Base-by-base conservation (phyloP, 2,888 invertebrate species). In the Tigriopus californicus region DNA sequence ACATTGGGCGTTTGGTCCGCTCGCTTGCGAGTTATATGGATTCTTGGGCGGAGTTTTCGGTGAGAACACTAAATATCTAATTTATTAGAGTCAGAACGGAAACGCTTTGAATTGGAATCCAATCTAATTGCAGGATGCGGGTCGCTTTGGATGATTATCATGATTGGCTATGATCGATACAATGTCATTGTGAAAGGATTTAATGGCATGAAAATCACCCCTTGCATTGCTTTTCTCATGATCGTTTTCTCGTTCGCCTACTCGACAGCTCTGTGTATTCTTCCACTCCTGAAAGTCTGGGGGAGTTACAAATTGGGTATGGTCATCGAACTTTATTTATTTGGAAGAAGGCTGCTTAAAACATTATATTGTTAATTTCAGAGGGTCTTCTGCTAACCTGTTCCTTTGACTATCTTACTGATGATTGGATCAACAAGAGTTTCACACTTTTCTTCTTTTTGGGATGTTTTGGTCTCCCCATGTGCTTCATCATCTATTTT, bases 401-500 rank as follows among this genome's bases (percentile, higher is more conserved):
- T 64, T 71, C 72, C 4, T 70, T 71, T 4, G 78, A 78, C 64
- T 78, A 76, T 65, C 70, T 78, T 46, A 71, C 71, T 47, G 74
- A 75, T 64, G 74, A 74, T 61, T 77, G 76, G 76, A 65, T 65
- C 33, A 75, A 74, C 61, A 72, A 72, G 48, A 76, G 76, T 8
- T 78, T 77, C 65, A 76, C 62, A 55, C 62, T 62, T 60, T 64
- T 63, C 25, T 78, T 75, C 72, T 64, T 74, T 75, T 2, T 2
- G 73, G 78, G 76, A 68, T 69, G 69, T 49, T 73, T 72, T 64
- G 70, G 72, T 54, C 66, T 70, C 1, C 78, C 78, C 6, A 68
- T 81, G n/a, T 64, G 71, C 48, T 70, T 75, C 33, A 80, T 81
- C 60, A 72, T 79, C 62, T 77, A 74, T 66, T 77, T 77, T 58